Evolutionary conservation across 1,140 invertebrate species (phyloP), one percentile per base, ranked within the genome.

Genomic region (Nasonia longicornis): DNA sequence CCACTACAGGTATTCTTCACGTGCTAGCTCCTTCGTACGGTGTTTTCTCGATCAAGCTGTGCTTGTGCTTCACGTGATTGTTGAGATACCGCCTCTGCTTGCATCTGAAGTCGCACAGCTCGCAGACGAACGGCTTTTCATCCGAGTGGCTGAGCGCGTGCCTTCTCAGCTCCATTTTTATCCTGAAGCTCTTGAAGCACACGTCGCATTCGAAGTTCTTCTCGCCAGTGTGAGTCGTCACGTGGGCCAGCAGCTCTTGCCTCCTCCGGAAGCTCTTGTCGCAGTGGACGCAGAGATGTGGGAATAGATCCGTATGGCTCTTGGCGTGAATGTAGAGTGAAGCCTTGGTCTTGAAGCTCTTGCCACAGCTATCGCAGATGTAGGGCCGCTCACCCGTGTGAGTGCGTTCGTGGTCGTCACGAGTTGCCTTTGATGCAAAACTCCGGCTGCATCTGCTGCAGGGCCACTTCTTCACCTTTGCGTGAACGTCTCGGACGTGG

Each of bases 371-470:
- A 77, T 94, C 92, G 83, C 94, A 95, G n/a, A 93, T 90, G 82
- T 93, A 94, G 0, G 94, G 93, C 64, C 93, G 92, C 79, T 92
- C 91, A 31, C 93, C 92, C 0, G 93, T 93, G 79, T 94, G 94
- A 38, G 92, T 93, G 86, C 93, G 92, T 86, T 93, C 90, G 84
- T 95, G 94, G 84, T 94, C 93, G 0, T 94, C 92, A 82, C 92
- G 87, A 10, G 92, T 92, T 0, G 91, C 91, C 85, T 94, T 94
- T 58, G 86, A 88, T 0, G 89, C 88, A 64, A 92, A 92, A 31
- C 83, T 86, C 63, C 87, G 86, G 1, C 86, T 86, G 52, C 89
- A 89, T 31, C 86, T 86, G 2, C 89, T 87, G 74, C 91, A 92
- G 0, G 82, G 77, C 74, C 87, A 89, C 63, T 90, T 89, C 76